Conservation (phyloP, 2,797 vertebrate species). For the Arctocebus calabarensis region DNA sequence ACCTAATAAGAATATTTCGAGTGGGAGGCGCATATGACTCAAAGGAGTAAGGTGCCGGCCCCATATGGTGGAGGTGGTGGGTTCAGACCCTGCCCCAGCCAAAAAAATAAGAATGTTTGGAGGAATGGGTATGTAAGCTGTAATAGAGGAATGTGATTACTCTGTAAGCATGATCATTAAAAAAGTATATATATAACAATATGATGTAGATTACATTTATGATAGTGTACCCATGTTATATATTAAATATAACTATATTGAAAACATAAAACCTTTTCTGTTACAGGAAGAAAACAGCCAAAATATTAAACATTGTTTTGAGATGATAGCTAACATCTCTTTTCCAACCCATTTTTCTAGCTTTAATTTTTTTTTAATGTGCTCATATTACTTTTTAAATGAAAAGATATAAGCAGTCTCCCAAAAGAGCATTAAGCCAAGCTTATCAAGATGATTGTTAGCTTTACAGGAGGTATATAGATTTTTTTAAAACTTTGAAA, state of each 20-base stretch:
- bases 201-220: not conserved
- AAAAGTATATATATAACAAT: not conserved
- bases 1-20: not conserved
- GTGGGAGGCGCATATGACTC: too few relatives aligned
- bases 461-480: not conserved
- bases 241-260: not conserved
- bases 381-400: conserved; percentile 26
- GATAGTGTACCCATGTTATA: not conserved
- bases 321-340: not conserved
- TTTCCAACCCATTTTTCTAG: not conserved
- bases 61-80: too few relatives aligned
- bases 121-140: not conserved
- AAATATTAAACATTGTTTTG: not conserved
- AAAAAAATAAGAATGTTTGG: not conserved
- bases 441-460: conserved; percentile 36
- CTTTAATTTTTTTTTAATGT: not conserved
- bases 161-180: not conserved
- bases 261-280: not conserved
- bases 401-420: conserved; percentile 16
- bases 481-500: not conserved
- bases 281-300: not conserved
- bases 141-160: not conserved
- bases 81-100: too few relatives aligned
- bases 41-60: too few relatives aligned
- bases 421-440: not conserved